A percentile compares a stretch with the other conserved stretches of the same genome.
phyloP scores from a whole-genome alignment of 2,113 vertebrate genomes.

The Mus spicilegus region DNA sequence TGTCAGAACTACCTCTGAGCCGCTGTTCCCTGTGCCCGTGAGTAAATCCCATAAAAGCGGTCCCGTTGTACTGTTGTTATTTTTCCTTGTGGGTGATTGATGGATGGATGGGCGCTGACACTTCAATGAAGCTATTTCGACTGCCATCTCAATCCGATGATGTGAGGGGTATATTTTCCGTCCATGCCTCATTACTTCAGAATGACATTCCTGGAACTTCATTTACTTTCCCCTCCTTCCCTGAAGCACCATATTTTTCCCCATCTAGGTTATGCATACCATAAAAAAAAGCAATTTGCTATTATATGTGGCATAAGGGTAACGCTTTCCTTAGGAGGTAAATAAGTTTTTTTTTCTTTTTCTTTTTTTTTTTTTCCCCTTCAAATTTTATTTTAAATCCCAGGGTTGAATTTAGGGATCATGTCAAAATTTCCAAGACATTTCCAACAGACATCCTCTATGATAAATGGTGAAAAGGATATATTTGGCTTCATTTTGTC shows the following conservation, averaged over 20 bases:
- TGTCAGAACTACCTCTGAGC: constrained; percentile 98
- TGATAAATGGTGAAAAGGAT: constrained; percentile 61
- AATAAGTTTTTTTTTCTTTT: constrained; percentile 88
- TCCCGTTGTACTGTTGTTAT: constrained; percentile 94
- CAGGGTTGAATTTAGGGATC: constrained; percentile 88
- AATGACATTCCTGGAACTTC: constrained; percentile 99
- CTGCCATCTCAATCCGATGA: constrained; percentile 99
- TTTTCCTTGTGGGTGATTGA: constrained; percentile 99
- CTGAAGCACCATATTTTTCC: constrained; percentile 98
- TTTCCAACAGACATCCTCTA: constrained; percentile 68
- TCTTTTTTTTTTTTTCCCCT: constrained; percentile 70
- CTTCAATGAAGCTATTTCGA: constrained; percentile 99
- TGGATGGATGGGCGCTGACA: constrained; percentile 99
- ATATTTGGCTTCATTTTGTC: constrained; percentile 62
- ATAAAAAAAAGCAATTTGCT: constrained; percentile 98
- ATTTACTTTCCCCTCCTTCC: constrained; percentile 99
- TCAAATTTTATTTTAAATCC: constrained; percentile 63
- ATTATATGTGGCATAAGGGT: constrained; percentile 92
- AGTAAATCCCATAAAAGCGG: constrained; percentile 99
- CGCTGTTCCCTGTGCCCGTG: constrained; percentile 98
- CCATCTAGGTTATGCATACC: constrained; percentile 92
- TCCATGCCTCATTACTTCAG: constrained; percentile 99
- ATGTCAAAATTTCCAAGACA: constrained; percentile 87
- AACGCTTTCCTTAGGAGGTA: constrained; percentile 92
- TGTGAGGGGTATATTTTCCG: constrained; percentile 99